Base-by-base conservation (phyloP, 1,140 invertebrate genomes). In the Bemisia tabaci region DNA sequence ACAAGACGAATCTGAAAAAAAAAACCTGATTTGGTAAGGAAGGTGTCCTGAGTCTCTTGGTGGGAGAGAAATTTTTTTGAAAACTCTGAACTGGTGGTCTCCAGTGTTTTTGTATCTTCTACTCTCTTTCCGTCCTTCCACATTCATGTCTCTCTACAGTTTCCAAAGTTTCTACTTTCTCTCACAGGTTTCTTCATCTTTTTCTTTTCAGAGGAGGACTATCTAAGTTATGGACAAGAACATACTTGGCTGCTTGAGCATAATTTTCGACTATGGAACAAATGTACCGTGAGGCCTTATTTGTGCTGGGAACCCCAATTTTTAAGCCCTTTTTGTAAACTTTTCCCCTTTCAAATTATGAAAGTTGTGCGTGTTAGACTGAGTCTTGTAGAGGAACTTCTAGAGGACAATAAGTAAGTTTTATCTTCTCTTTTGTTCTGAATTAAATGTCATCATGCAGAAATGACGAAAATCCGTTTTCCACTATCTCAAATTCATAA, bases 331-430 rank as follows among this genome's bases (percentile, higher is more conserved):
- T 88, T 92, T 77, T 94, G 91, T 78, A 84, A 82, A 72, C 78
- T 92, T 65, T 93, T 92, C 76, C 91, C 91, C 25, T 90, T 92
- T 75, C 90, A 93, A 73, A 89, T 86, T 63, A 88, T 92, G 87
- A 94, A 94, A 78, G 82, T 90, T 63, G 90, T 93, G 1, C 79
- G 91, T 63, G 75, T 93, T 64, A 81, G 90, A 69, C 80, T 93
- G 69, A 80, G 81, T 33, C 82, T 89, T 2, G 84, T 88, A 26
- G 85, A 88, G 71, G 78, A 83, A 63, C 77, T 94, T 58, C 78
- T 94, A 25, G 78, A 85, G 67, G 85, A 91, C 74, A 80, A 85
- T 77, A 80, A 82, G 87, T 90, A 77, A 83, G 82, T 63, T 2
- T 65, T 24, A 26, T 2, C 2, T 12, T 12, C 33, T 21, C 21